Conservation (phyloP, 2,888 invertebrate genomes). For the Standfussiana lucernea region DNA sequence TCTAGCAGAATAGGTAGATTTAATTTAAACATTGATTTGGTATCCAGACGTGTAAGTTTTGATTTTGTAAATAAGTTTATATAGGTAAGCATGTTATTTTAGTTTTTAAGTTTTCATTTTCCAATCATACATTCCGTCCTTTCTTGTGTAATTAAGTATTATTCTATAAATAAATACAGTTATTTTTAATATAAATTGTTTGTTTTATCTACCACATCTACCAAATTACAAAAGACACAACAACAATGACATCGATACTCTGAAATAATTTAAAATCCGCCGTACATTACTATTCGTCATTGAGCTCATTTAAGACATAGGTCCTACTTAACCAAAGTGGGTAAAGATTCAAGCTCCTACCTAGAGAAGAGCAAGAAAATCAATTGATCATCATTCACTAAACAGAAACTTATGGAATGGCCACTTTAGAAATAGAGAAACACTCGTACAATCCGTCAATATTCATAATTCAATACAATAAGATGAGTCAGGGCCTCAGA, state of each 20-base stretch:
- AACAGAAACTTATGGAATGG: background rate
- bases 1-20: conserved; percentile 24
- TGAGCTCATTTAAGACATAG: background rate
- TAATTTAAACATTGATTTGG: conserved; percentile 60
- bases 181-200: conserved; percentile 53
- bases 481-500: conserved; percentile 42
- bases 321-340: background rate
- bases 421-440: background rate
- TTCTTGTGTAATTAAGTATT: conserved; percentile 53
- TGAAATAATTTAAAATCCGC: background rate
- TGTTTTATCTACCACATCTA: conserved; percentile 6
- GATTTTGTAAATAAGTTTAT: conserved; percentile 61
- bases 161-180: conserved; percentile 64
- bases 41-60: conserved; percentile 53
- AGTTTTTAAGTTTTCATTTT: conserved; percentile 48
- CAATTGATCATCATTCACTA: background rate
- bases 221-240: background rate
- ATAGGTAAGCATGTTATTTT: conserved; percentile 54
- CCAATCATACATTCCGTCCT: conserved; percentile 62
- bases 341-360: background rate
- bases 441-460: conserved; percentile 7
- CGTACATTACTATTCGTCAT: background rate
- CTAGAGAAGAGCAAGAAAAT: background rate
- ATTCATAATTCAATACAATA: conserved; percentile 36
- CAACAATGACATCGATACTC: background rate